These are phyloP conservation scores for Prunella himalayana DNA, from an alignment of 2,113 vertebrate species.

Conservation along the genomic window DNA sequence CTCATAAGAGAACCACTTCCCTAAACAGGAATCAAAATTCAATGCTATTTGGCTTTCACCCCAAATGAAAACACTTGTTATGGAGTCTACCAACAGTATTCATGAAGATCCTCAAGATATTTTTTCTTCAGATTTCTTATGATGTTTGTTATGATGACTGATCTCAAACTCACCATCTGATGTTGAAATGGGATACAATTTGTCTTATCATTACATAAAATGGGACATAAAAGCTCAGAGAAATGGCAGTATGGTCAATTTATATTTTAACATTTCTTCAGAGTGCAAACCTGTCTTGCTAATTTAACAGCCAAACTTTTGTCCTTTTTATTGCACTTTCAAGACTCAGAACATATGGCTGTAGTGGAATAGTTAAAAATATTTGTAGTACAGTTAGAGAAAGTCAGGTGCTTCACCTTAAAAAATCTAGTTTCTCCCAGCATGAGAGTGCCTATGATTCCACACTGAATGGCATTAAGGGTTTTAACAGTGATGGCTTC, in stretches of 20 bases:
- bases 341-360: neutral
- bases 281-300: neutral
- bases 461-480: neutral
- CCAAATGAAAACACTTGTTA: neutral
- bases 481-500: neutral
- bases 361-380: neutral
- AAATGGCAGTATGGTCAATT: neutral
- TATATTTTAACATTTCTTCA: neutral
- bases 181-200: neutral
- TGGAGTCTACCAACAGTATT: neutral
- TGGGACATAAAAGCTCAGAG: neutral
- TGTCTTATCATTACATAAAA: neutral
- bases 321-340: neutral
- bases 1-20: neutral
- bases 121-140: neutral
- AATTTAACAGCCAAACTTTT: neutral
- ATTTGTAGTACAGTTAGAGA: neutral
- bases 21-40: neutral
- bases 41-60: neutral
- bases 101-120: neutral
- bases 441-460: neutral
- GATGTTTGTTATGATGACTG: neutral
- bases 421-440: neutral
- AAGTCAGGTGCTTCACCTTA: neutral
- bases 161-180: neutral